phyloP scores from a whole-genome alignment of 2,113 vertebrate species.

The Tamias sibiricus region DNA sequence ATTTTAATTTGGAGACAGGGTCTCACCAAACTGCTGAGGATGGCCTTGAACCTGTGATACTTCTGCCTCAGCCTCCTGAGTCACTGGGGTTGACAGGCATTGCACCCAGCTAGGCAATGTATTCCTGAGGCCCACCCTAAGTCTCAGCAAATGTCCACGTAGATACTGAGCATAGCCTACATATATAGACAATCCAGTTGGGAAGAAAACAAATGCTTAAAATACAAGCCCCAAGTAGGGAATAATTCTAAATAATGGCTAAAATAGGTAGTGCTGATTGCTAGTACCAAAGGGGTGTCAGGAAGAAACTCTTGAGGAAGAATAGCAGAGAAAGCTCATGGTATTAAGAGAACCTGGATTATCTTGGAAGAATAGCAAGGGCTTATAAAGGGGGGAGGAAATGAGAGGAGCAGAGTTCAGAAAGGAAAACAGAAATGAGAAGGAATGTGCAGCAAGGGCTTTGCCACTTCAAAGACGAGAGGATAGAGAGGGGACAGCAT shows the following conservation, averaged over 20 bases:
- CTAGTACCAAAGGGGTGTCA: neutral
- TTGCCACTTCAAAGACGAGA: neutral
- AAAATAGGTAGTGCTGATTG: neutral
- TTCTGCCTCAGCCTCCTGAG: too few relatives aligned
- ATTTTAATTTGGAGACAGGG: too few relatives aligned
- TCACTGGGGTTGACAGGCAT: too few relatives aligned
- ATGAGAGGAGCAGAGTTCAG: neutral
- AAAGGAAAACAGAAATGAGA: neutral
- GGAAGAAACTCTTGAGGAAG: slow-evolving; percentile 2
- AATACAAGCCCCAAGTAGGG: neutral
- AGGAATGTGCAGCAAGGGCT: too few relatives aligned
- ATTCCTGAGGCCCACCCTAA: neutral
- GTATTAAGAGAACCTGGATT: neutral
- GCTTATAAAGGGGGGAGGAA: neutral
- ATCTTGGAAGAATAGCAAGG: neutral
- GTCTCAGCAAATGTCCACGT: neutral
- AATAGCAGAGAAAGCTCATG: neutral
- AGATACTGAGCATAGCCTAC: neutral
- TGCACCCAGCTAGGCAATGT: neutral
- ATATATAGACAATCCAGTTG: neutral
- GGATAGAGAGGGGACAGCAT: neutral
- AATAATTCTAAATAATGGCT: neutral
- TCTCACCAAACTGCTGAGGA: too few relatives aligned
- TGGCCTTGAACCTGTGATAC: too few relatives aligned
- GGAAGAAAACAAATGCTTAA: slow-evolving; percentile 6